phyloP scores from a whole-genome alignment of 2,113 vertebrate genomes.

The Arothron firmamentum region DNA sequence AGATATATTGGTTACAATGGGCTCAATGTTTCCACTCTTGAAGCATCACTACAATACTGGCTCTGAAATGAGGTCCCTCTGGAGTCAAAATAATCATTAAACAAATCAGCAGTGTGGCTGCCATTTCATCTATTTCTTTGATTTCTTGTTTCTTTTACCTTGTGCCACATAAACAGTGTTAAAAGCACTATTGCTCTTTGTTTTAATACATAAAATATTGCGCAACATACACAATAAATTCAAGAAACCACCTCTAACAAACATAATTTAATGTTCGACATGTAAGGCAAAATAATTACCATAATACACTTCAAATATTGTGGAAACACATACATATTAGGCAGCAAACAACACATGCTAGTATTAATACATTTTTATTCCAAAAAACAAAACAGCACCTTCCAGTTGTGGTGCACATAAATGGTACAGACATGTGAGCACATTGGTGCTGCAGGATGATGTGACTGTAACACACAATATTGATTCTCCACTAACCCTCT shows the following conservation, averaged over 20 bases:
- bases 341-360: too few species aligned
- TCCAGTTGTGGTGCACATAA: too few species aligned
- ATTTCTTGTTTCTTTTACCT: slow-evolving; percentile 20
- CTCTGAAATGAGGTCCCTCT: slow-evolving; percentile 6
- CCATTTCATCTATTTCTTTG: slow-evolving; percentile 5
- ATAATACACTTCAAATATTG: too few species aligned
- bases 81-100: slow-evolving; percentile 31
- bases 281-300: too few species aligned
- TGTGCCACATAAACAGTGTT: background rate
- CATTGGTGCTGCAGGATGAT: background rate
- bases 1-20: background rate
- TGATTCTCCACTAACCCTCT: slow-evolving; percentile 56
- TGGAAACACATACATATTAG: too few species aligned
- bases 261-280: too few species aligned
- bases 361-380: too few species aligned
- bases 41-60: background rate
- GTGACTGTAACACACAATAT: slow-evolving; percentile 3
- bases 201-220: background rate
- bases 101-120: slow-evolving; percentile 26
- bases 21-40: background rate
- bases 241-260: too few species aligned
- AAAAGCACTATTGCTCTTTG: background rate
- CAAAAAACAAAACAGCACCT: background rate
- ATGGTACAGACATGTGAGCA: background rate
- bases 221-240: too few species aligned